Percentiles rank a stretch among this genome's conserved stretches.
These are phyloP conservation scores for Scaptomyza montana DNA, from an alignment of 1,140 invertebrate genomes.

Conservation along the genomic window DNA sequence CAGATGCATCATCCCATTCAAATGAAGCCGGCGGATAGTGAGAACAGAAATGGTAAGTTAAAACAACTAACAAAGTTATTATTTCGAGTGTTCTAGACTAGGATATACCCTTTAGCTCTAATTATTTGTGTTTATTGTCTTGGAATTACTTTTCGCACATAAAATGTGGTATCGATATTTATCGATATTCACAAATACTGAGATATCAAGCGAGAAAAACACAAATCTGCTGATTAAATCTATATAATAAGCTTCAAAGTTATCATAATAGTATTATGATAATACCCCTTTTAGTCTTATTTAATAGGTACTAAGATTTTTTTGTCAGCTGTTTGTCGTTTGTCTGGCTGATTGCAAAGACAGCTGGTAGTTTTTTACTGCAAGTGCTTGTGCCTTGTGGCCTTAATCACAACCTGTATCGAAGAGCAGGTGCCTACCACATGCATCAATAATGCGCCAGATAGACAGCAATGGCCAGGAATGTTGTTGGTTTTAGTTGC, in stretches of 20 bases:
- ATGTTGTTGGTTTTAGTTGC: constrained; percentile 29
- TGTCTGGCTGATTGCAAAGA: constrained; percentile 56
- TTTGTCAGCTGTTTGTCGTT: constrained; percentile 18
- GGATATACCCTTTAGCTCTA: background rate
- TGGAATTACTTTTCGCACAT: background rate
- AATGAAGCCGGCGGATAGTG: constrained; percentile 99
- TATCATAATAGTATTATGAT: too few species aligned
- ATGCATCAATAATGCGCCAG: constrained; percentile 67
- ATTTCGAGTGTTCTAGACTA: too few species aligned
- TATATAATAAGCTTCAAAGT: too few species aligned
- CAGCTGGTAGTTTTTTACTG: constrained; percentile 24
- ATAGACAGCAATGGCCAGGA: constrained; percentile 5
- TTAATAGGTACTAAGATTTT: constrained; percentile 4
- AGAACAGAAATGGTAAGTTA: constrained; percentile 98
- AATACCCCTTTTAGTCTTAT: too few species aligned
- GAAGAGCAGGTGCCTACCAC: constrained; percentile 18
- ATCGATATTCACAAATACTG: too few species aligned
- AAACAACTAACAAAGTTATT: background rate
- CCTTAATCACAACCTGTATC: constrained; percentile 70
- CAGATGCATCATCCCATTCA: constrained; percentile 99
- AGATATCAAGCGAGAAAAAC: too few species aligned
- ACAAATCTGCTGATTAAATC: too few species aligned
- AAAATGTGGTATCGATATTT: too few species aligned
- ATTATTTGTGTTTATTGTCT: too few species aligned
- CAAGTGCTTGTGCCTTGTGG: constrained; percentile 54